Percentiles rank a stretch among this genome's conserved stretches.
These are phyloP conservation scores for Peromyscus leucopus DNA, from an alignment of 2,113 vertebrate genomes.

Conservation along the genomic window DNA sequence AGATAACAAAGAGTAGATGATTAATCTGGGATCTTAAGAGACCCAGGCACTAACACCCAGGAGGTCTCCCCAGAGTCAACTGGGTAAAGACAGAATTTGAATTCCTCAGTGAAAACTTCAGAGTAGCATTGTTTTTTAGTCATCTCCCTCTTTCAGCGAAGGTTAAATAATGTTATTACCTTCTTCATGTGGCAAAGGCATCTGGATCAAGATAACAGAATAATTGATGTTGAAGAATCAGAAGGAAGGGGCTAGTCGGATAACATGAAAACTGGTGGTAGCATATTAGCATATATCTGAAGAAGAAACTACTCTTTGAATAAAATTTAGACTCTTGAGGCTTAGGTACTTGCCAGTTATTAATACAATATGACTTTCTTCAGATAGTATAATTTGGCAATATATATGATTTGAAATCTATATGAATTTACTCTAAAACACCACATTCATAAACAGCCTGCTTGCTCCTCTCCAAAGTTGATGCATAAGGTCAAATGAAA, in stretches of 20 bases:
- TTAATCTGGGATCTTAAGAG: not conserved
- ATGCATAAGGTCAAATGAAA: not conserved
- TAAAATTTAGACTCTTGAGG: not conserved
- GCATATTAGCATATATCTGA: not conserved
- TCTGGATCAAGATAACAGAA: not conserved
- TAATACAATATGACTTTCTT: not conserved
- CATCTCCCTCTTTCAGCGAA: too few relatives aligned
- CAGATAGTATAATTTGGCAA: not conserved
- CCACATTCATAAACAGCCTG: too few relatives aligned
- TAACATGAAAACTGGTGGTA: not conserved
- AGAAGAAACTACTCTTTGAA: not conserved
- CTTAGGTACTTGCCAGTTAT: not conserved
- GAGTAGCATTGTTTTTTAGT: not conserved
- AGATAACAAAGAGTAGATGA: not conserved
- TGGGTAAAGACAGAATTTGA: not conserved
- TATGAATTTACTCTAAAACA: too few relatives aligned
- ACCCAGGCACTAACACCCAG: not conserved
- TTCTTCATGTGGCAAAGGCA: not conserved
- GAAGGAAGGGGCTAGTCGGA: accelerated
- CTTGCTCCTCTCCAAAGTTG: not conserved
- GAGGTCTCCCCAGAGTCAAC: not conserved
- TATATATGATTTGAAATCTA: not conserved
- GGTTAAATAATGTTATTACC: not conserved
- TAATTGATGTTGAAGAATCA: not conserved
- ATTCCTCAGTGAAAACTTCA: not conserved